Conservation (phyloP, 2,888 invertebrate genomes). For the Athetis lepigone region DNA sequence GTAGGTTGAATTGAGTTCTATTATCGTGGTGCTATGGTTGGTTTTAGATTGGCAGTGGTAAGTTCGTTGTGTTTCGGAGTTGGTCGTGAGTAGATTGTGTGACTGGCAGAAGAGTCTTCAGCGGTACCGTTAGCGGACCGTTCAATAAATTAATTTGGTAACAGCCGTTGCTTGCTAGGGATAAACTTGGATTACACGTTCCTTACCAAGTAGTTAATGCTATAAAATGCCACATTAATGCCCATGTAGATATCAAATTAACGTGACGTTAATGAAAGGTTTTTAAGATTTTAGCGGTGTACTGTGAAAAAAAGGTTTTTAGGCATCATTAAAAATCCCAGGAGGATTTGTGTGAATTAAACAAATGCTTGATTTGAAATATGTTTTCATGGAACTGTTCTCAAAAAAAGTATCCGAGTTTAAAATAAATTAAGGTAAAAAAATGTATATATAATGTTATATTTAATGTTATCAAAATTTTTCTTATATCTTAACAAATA, state of each 20-base stretch:
- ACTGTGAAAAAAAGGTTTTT: slow-evolving; percentile 51
- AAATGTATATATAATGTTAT: too few relatives aligned
- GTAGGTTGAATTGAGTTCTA: slow-evolving; percentile 67
- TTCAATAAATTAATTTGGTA: slow-evolving; percentile 87
- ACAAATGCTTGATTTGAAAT: slow-evolving; percentile 2
- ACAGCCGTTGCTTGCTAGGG: slow-evolving; percentile 64
- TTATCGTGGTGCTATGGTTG: slow-evolving; percentile 50
- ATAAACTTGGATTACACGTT: slow-evolving; percentile 62
- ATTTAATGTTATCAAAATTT: too few relatives aligned
- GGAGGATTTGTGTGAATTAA: slow-evolving; percentile 29
- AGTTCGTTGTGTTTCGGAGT: slow-evolving; percentile 61
- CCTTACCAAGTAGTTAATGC: slow-evolving; percentile 52
- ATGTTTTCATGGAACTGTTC: slow-evolving; percentile 1
- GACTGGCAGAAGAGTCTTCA: slow-evolving; percentile 87
- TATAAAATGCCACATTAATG: slow-evolving; percentile 51
- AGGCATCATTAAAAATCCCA: slow-evolving; percentile 28
- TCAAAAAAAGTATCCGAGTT: not conserved
- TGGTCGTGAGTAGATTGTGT: slow-evolving; percentile 72
- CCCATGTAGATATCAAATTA: slow-evolving; percentile 54
- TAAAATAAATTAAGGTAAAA: not conserved
- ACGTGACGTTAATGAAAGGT: slow-evolving; percentile 57
- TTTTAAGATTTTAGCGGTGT: slow-evolving; percentile 58
- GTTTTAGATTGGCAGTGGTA: slow-evolving; percentile 54
- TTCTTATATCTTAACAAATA: not conserved
- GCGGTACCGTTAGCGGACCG: slow-evolving; percentile 84